Evolutionary conservation across 2,797 vertebrate genomes (phyloP).

Genomic region (Takifugu rubripes): DNA sequence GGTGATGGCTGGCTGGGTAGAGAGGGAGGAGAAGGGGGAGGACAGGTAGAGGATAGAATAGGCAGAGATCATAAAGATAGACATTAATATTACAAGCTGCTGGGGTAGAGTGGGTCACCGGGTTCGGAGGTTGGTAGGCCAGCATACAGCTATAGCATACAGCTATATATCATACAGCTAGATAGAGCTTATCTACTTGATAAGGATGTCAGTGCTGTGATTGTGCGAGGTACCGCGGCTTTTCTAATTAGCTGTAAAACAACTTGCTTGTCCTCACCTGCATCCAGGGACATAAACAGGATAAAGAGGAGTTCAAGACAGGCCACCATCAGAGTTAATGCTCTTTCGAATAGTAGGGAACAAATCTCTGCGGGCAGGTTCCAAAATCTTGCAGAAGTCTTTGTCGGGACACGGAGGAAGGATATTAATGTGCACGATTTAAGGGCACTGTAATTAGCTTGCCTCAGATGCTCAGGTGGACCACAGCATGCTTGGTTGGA

Average conservation of each 20-base stretch:
- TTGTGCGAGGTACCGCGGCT: not conserved
- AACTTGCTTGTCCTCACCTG: not conserved
- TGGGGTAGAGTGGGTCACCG: no score
- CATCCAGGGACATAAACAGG: not conserved
- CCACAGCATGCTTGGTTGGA: not conserved
- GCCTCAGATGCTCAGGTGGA: not conserved
- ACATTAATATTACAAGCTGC: no score
- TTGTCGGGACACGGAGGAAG: not conserved
- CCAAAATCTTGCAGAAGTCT: not conserved
- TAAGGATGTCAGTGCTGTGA: no score
- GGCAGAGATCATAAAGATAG: no score
- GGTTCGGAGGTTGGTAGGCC: no score
- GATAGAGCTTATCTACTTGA: no score
- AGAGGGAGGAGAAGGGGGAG: no score
- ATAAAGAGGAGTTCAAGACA: not conserved
- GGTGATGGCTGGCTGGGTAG: no score
- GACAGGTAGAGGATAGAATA: no score
- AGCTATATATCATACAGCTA: no score
- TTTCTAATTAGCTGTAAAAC: not conserved
- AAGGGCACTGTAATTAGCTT: not conserved
- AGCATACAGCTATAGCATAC: no score
- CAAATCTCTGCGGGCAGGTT: not conserved
- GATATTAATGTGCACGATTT: not conserved
- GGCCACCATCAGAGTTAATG: not conserved
- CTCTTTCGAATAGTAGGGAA: constrained; percentile 1